Percentiles rank a stretch among this genome's conserved stretches.
These are phyloP conservation scores for Ennomos quercinarius DNA, from an alignment of 2,888 invertebrate species.

Conservation along the genomic window DNA sequence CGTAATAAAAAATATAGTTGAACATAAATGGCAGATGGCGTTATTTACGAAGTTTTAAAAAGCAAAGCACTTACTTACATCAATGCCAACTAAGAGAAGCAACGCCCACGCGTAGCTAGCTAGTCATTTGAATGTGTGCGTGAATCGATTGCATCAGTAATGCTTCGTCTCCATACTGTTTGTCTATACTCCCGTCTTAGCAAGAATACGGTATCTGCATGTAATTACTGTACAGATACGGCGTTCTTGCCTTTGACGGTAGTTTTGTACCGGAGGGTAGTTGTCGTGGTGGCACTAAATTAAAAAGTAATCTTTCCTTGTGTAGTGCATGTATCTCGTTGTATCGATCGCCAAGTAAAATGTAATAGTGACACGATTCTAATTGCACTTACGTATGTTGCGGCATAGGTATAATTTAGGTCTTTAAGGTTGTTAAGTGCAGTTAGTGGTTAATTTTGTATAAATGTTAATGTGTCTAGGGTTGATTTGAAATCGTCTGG, in stretches of 20 bases:
- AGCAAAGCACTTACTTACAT: too few relatives aligned
- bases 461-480: too few relatives aligned
- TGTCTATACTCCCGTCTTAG: slow-evolving; percentile 2
- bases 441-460: too few relatives aligned
- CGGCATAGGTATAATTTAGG: too few relatives aligned
- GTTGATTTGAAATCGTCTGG: too few relatives aligned
- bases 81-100: too few relatives aligned
- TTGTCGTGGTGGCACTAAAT: slow-evolving; percentile 57
- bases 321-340: slow-evolving; percentile 32
- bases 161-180: slow-evolving; percentile 16
- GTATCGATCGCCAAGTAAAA: slow-evolving; percentile 27
- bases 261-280: slow-evolving; percentile 37
- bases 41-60: too few relatives aligned
- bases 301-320: slow-evolving; percentile 30
- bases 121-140: background rate
- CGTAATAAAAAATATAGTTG: too few relatives aligned
- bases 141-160: slow-evolving; percentile 2
- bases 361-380: slow-evolving; percentile 18
- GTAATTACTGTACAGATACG: background rate
- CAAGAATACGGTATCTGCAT: slow-evolving; percentile 6
- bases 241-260: slow-evolving; percentile 5
- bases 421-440: too few relatives aligned
- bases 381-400: slow-evolving; percentile 22
- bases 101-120: background rate
- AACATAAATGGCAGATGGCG: too few relatives aligned